Percentiles rank a stretch among this genome's conserved stretches.
Evolutionary conservation across 2,888 invertebrate species (phyloP).

Genomic region (Nemoura dubitans): DNA sequence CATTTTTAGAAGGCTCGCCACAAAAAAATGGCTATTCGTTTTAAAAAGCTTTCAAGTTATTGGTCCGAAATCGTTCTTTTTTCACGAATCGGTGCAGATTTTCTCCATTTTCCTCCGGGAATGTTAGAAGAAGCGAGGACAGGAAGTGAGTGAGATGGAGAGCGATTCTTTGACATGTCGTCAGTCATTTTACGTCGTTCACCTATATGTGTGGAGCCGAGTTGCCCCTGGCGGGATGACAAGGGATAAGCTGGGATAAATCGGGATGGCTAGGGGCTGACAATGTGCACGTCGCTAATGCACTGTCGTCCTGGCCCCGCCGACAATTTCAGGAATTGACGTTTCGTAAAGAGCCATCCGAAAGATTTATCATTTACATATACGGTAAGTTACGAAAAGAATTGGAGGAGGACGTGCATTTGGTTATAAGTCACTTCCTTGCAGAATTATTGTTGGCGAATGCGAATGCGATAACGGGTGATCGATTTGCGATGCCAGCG

Average conservation of each 20-base stretch:
- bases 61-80: not conserved
- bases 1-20: not conserved
- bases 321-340: not conserved
- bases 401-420: not conserved
- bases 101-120: not conserved
- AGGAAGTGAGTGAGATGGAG: not conserved
- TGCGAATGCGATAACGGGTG: not conserved
- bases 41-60: constrained; percentile 12
- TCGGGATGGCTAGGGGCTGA: not conserved
- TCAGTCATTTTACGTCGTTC: not conserved
- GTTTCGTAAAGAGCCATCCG: not conserved
- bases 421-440: not conserved
- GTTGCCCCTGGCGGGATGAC: not conserved
- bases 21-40: not conserved
- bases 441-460: not conserved
- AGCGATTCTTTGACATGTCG: not conserved
- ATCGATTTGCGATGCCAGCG: not conserved
- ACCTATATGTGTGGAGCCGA: not conserved
- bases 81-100: not conserved
- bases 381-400: not conserved
- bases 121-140: not conserved
- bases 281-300: constrained; percentile 7
- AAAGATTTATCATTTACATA: not conserved
- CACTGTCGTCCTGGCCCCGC: not conserved
- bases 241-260: not conserved